phyloP scores from a whole-genome alignment of 2,888 invertebrate species.

The Chorisops tibialis region DNA sequence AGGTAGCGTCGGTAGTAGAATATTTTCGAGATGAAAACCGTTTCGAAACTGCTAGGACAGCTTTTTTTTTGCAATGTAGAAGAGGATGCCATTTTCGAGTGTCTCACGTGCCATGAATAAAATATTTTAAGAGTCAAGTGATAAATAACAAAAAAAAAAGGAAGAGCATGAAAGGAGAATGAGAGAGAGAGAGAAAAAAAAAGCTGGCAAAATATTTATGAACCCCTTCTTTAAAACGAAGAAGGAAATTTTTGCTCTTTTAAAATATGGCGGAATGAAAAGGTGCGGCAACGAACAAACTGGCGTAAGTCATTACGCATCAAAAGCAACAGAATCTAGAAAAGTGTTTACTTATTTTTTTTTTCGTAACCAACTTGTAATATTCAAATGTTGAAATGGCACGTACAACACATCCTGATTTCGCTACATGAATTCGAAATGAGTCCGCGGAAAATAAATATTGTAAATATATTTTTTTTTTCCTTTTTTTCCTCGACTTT shows the following conservation, averaged over 20 bases:
- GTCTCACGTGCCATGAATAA: conserved; percentile 23
- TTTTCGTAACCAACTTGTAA: not conserved
- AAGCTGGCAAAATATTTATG: conserved; percentile 17
- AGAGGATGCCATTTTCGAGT: conserved; percentile 12
- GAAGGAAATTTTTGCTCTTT: conserved; percentile 3
- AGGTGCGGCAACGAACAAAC: not conserved
- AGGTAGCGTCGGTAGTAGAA: too few species aligned
- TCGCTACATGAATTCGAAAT: conserved; percentile 14
- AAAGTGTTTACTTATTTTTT: not conserved
- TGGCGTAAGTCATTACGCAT: not conserved
- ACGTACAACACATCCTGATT: conserved; percentile 8
- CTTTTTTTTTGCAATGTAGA: conserved; percentile 21
- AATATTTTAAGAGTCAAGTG: conserved; percentile 25
- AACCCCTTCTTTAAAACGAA: conserved; percentile 2
- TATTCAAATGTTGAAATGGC: conserved; percentile 8
- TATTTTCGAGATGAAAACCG: conserved; percentile 18
- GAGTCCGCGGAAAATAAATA: not conserved
- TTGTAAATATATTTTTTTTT: too few species aligned
- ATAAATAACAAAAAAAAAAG: conserved; percentile 16
- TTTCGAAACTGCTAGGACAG: conserved; percentile 19
- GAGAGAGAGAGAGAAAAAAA: not conserved
- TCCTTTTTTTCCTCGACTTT: too few species aligned
- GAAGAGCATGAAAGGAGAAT: not conserved
- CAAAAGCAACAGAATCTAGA: conserved; percentile 4
- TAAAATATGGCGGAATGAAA: not conserved